Evolutionary conservation across 2,113 vertebrate genomes (phyloP), one percentile per base, ranked within the genome.

Genomic region (Pseudonaja textilis): DNA sequence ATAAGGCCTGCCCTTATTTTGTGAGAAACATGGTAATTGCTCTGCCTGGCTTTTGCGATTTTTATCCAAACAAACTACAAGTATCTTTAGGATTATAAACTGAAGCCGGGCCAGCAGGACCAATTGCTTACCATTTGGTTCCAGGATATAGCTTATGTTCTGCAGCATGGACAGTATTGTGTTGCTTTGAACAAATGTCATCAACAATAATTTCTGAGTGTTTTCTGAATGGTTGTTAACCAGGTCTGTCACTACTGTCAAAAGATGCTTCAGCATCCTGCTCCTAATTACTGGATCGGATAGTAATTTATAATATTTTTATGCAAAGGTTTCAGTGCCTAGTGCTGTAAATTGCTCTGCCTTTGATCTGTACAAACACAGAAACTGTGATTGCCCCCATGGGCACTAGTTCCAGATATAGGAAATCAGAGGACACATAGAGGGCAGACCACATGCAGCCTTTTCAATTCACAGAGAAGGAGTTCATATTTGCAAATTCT

Each of bases 211-310:
- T 94, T 96, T 92, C 93, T 8, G 90, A 96, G 89, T 94, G n/a
- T 50, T 93, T 92, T 94, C 95, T 96, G 95, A 96, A 95, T 94
- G 96, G 95, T 95, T 96, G 94, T 95, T 97, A 95, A 95, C 92
- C 90, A 92, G 93, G 91, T 22, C 96, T 95, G 95, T 95, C 94
- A 95, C 94, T 91, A 23, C 96, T 95, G 95, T 95, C 94, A 95
- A 95, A 95, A 93, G 88, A 90, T 93, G 87, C 55, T 69, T 89
- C 96, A 89, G 61, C 96, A 93, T 95, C 94, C 92, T 50, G 1
- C 6, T 95, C 94, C 95, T 96, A 96, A 96, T 96, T 96, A 97
- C 95, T 91, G 95, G 95, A 96, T 96, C 95, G 96, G 97, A 96
- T 94, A 95, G 95, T 94, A 94, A 96, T 96, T 97, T 96, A 93